phyloP scores from a whole-genome alignment of 2,113 vertebrate species.

The Actinemys pallida region DNA sequence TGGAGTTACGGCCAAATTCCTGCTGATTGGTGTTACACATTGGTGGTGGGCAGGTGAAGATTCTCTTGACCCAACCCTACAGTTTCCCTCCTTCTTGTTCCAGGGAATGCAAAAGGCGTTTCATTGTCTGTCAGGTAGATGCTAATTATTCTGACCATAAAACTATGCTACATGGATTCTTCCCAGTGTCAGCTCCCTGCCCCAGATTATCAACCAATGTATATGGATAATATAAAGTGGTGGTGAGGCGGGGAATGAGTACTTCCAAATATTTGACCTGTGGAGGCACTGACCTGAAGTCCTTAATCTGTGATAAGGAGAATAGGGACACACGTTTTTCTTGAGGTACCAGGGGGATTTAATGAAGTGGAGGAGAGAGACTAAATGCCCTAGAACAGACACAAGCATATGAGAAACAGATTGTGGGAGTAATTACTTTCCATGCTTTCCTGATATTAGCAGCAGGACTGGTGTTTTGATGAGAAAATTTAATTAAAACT shows the following conservation, averaged over 20 bases:
- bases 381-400: constrained; percentile 50
- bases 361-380: constrained; percentile 71
- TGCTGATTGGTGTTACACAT: neutral
- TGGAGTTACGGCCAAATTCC: neutral
- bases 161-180: neutral
- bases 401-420: constrained; percentile 74
- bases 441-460: constrained; percentile 75
- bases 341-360: constrained; percentile 48
- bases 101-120: neutral
- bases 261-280: constrained; percentile 39
- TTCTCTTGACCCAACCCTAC: neutral
- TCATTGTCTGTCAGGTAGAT: constrained; percentile 42
- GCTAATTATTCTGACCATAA: constrained; percentile 56
- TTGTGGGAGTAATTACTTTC: constrained; percentile 80
- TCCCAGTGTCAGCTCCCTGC: neutral
- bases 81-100: neutral
- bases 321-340: constrained; percentile 45
- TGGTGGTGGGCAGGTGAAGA: neutral
- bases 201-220: neutral
- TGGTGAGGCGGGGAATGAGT: neutral
- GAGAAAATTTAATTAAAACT: constrained; percentile 81
- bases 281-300: neutral
- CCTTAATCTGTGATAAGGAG: neutral
- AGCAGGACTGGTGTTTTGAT: constrained; percentile 79
- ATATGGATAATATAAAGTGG: neutral